Evolutionary conservation across 2,888 invertebrate species (phyloP).

Genomic region (Ophion ventricosus): DNA sequence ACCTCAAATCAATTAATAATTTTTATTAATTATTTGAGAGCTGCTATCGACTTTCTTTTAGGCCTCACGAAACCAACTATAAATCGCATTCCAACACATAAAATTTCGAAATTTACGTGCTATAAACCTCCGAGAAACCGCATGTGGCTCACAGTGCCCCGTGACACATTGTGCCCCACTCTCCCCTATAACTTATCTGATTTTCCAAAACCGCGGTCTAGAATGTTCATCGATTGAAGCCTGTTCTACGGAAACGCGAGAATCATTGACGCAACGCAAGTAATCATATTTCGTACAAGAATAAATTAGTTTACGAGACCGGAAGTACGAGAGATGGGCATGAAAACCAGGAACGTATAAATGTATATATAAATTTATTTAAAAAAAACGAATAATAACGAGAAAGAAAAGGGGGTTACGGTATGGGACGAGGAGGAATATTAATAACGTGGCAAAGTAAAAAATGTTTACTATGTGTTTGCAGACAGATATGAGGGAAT

Average conservation of each 20-base stretch:
- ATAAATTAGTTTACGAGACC: slow-evolving; percentile 48
- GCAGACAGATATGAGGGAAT: slow-evolving; percentile 75
- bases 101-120: too few relatives aligned
- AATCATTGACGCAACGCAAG: slow-evolving; percentile 13
- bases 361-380: slow-evolving; percentile 28
- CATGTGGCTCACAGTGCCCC: too few relatives aligned
- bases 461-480: slow-evolving; percentile 80
- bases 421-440: slow-evolving; percentile 75
- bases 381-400: slow-evolving; percentile 62
- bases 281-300: slow-evolving; percentile 8
- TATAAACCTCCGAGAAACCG: too few relatives aligned
- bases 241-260: neutral
- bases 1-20: too few relatives aligned
- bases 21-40: too few relatives aligned
- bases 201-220: neutral
- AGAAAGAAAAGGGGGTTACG: slow-evolving; percentile 67
- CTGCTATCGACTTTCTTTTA: too few relatives aligned
- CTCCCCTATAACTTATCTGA: neutral
- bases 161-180: too few relatives aligned
- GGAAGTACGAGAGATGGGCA: slow-evolving; percentile 35
- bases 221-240: neutral
- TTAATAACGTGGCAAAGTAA: slow-evolving; percentile 83
- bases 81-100: too few relatives aligned
- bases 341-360: slow-evolving; percentile 16
- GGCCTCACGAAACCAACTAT: too few relatives aligned